Evolutionary conservation across 2,888 invertebrate species (phyloP).

Genomic region (Morpho helenor): DNA sequence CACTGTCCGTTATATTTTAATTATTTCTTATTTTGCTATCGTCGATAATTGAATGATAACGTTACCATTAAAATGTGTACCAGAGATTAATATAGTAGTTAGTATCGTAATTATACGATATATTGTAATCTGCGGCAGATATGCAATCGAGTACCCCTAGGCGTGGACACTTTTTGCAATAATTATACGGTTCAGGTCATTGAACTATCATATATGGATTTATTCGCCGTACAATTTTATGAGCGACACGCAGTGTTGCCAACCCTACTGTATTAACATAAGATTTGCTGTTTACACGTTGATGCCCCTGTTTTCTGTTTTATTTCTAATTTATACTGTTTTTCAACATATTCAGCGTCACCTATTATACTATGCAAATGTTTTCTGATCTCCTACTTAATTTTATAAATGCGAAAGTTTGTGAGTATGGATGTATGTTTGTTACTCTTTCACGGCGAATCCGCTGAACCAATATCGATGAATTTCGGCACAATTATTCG

Average conservation of each 20-base stretch:
- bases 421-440: no score
- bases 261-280: no score
- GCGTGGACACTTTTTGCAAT: conserved; percentile 6
- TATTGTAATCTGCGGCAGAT: conserved; percentile 14
- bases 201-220: neutral
- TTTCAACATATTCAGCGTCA: no score
- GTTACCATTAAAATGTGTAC: conserved; percentile 6
- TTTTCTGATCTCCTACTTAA: no score
- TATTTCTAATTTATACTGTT: no score
- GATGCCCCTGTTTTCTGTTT: no score
- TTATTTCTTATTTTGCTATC: conserved; percentile 6
- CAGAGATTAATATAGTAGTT: conserved; percentile 16
- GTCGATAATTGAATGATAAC: conserved; percentile 18
- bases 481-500: no score
- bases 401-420: no score
- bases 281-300: no score
- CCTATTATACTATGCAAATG: no score
- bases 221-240: neutral
- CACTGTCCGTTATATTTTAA: neutral
- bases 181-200: neutral
- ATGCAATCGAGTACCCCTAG: conserved; percentile 3
- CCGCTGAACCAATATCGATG: no score
- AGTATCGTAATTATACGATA: conserved; percentile 14
- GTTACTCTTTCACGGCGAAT: no score
- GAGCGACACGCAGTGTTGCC: neutral